Percentiles rank a stretch among this genome's conserved stretches.
These are phyloP conservation scores for Drosophila quadrilineata DNA, from an alignment of 1,140 invertebrate genomes.

Conservation along the genomic window DNA sequence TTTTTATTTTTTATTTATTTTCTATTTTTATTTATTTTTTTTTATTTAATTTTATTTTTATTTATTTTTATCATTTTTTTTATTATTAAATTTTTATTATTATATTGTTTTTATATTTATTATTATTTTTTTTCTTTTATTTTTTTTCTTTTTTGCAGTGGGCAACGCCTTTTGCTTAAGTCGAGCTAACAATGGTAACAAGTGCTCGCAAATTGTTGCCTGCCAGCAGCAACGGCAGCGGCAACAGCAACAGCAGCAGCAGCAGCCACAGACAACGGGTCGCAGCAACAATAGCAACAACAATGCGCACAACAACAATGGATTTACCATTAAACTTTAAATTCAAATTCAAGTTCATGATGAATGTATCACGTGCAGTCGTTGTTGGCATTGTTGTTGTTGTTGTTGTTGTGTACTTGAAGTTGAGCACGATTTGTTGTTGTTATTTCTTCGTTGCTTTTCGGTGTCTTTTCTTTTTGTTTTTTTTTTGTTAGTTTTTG, in stretches of 20 bases:
- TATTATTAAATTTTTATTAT: too few species aligned
- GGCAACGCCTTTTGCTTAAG: slow-evolving; percentile 28
- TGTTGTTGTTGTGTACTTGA: slow-evolving; percentile 33
- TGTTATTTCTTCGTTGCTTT: slow-evolving; percentile 5
- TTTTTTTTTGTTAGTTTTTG: slow-evolving; percentile 2
- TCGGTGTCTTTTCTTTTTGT: not conserved
- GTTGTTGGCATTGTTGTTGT: slow-evolving; percentile 18
- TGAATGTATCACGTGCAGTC: slow-evolving; percentile 80
- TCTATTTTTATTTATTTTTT: too few species aligned
- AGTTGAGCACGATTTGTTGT: slow-evolving; percentile 30
- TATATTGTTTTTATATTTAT: too few species aligned
- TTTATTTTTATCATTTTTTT: too few species aligned
- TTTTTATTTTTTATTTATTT: too few species aligned
- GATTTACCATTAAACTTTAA: slow-evolving; percentile 79
- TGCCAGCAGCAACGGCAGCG: slow-evolving; percentile 20
- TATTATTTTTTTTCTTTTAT: too few species aligned
- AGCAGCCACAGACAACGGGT: slow-evolving; percentile 8
- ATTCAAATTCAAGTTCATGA: slow-evolving; percentile 81
- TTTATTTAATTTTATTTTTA: too few species aligned
- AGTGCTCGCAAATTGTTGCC: slow-evolving; percentile 67
- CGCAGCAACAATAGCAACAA: slow-evolving; percentile 7
- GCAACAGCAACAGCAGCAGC: slow-evolving; percentile 4
- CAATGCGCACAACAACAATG: slow-evolving; percentile 46
- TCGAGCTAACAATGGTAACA: slow-evolving; percentile 49
- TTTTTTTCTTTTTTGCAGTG: slow-evolving; percentile 23